Conservation (phyloP, 1,140 invertebrate genomes). For the Eriosoma lanigerum region DNA sequence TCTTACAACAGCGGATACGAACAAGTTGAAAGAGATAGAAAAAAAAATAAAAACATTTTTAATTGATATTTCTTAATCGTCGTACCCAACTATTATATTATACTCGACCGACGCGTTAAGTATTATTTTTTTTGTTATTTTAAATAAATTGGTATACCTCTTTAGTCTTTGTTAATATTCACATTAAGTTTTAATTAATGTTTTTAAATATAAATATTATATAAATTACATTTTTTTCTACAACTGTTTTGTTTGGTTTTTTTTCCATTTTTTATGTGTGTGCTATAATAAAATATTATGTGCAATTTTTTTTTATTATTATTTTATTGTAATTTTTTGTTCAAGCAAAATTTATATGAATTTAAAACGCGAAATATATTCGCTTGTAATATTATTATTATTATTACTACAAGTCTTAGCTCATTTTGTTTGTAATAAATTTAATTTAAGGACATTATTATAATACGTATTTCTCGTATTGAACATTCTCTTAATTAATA, state of each 20-base stretch:
- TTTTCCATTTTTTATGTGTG: neutral
- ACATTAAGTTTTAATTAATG: slow-evolving; percentile 38
- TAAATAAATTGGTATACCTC: slow-evolving; percentile 35
- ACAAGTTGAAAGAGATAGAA: neutral
- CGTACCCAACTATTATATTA: neutral
- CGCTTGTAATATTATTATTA: neutral
- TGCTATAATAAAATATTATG: slow-evolving; percentile 44
- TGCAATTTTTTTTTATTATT: slow-evolving; percentile 40
- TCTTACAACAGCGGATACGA: neutral
- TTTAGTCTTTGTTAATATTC: slow-evolving; percentile 30
- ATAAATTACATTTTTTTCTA: neutral
- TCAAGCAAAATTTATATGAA: slow-evolving; percentile 25
- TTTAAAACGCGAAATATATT: slow-evolving; percentile 27
- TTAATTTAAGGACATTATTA: neutral
- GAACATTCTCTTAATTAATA: neutral
- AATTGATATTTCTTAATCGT: neutral
- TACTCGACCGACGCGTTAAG: neutral
- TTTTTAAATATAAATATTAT: slow-evolving; percentile 10
- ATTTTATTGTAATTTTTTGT: slow-evolving; percentile 6
- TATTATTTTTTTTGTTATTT: slow-evolving; percentile 31
- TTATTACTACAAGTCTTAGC: slow-evolving; percentile 27
- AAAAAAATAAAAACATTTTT: neutral
- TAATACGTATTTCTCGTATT: neutral
- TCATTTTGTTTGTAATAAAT: slow-evolving; percentile 27
- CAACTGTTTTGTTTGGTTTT: slow-evolving; percentile 42